Base-by-base conservation (phyloP, 2,113 vertebrate species). In the Megaceryle maxima region DNA sequence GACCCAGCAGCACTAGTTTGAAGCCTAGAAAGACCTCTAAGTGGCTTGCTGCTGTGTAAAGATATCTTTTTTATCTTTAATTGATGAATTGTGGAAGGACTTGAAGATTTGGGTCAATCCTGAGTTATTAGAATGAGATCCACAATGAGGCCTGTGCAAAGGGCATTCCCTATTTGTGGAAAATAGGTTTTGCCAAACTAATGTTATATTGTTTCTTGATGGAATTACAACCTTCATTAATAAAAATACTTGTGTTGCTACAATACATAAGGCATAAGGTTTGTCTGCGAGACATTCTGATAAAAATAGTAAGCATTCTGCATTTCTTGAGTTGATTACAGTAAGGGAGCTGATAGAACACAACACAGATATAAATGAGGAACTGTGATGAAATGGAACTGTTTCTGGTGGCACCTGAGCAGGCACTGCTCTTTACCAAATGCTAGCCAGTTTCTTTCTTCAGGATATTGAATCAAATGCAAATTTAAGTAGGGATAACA, bases 191-290 rank as follows among this genome's bases (percentile, higher is more conserved):
- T 85, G 64, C 57, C 68, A 88, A 90, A 82, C 24, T 21, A 41
- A 75, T 1, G 2, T 66, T 70, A 16, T 70, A 31, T 59, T 85
- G 68, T 10, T 83, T 84, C 76, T 41, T 31, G 14, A 79, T 79
- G 24, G 91, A 95, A 86, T 92, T 44, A 88, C 29, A 87, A 95
- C 26, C 39, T 88, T 93, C 51, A 59, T 78, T 95, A 86, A 75
- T 57, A 88, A 75, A 94, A 92, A 74, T 25, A 15, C 11, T 66
- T 74, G 33, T 80, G 68, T 39, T 81, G 76, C 67, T 60, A 60
- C 5, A 86, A 86, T 26, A 26, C 5, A 83, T 11, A 68, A 70
- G 56, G 63, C 11, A 10, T 37, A 46, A 93, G 13, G 33, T 50
- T 90, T 51, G n/a, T 67, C 77, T 94, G 51, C 66, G 68, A 2